Conservation (phyloP, 2,113 vertebrate species). For the Tetrao urogallus region DNA sequence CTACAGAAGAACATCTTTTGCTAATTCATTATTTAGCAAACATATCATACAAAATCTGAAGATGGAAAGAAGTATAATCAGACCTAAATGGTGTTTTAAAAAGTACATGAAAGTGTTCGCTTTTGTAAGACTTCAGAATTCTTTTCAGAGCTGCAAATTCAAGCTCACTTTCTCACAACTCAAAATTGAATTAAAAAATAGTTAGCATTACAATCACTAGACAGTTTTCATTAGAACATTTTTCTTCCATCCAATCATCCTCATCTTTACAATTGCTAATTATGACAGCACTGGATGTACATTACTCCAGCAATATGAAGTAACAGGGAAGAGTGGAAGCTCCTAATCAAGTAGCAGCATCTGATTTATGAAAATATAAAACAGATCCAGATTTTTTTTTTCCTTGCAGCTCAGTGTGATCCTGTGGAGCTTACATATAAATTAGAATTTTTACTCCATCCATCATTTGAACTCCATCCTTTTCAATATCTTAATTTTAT, state of each 20-base stretch:
- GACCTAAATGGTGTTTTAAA: accelerated
- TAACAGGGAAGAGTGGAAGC: not conserved
- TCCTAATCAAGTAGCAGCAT: not conserved
- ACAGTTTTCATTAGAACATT: not conserved
- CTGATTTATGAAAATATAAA: not conserved
- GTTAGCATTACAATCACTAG: not conserved
- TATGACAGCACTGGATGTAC: not conserved
- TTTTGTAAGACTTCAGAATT: not conserved
- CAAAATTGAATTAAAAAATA: not conserved
- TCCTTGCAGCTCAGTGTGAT: not conserved
- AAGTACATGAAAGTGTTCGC: accelerated
- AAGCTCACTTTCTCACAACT: not conserved
- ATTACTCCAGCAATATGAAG: not conserved
- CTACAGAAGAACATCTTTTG: not conserved
- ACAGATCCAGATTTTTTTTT: not conserved
- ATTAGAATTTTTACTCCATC: not conserved
- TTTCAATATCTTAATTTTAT: not conserved
- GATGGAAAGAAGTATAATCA: not conserved
- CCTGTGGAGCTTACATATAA: not conserved
- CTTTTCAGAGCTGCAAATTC: not conserved
- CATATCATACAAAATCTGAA: not conserved
- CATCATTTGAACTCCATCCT: not conserved
- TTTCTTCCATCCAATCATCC: not conserved
- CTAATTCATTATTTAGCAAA: not conserved
- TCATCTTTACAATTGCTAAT: not conserved